These are phyloP conservation scores for Lepidocyrtinus sp. DNA, from an alignment of 2,888 invertebrate species.

Conservation along the genomic window DNA sequence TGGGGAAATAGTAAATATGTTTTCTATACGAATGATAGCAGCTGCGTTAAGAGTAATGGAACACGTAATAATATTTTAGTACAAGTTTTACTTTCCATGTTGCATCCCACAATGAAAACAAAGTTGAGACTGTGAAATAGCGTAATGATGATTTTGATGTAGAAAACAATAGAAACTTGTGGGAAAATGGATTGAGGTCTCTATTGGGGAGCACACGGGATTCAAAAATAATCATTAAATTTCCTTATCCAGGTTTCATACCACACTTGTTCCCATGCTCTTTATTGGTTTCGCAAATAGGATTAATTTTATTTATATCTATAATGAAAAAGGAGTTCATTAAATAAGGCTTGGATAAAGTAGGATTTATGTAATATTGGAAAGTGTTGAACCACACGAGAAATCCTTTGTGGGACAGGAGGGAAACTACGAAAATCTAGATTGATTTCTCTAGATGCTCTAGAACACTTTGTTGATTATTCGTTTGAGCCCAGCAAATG, in stretches of 20 bases:
- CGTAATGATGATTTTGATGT: neutral
- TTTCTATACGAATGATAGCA: neutral
- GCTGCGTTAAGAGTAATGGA: neutral
- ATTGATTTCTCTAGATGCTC: too few species aligned
- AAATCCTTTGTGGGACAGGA: too few species aligned
- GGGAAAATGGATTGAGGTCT: neutral
- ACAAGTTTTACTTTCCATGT: neutral
- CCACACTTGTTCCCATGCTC: neutral
- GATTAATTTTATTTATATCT: neutral
- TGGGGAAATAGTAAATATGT: neutral
- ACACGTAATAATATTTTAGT: neutral
- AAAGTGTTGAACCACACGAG: too few species aligned
- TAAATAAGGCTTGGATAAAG: neutral
- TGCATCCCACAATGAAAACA: neutral
- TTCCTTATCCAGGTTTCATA: neutral
- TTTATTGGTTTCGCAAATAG: neutral
- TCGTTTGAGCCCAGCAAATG: too few species aligned
- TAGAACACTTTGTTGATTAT: too few species aligned
- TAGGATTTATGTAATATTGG: too few species aligned
- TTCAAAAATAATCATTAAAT: neutral
- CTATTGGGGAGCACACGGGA: too few species aligned
- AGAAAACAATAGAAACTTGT: neutral
- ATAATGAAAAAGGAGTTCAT: neutral
- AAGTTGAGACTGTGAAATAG: neutral
- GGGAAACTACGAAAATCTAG: too few species aligned